phyloP scores from a whole-genome alignment of 1,140 invertebrate genomes.

The Papilio aristodemus region DNA sequence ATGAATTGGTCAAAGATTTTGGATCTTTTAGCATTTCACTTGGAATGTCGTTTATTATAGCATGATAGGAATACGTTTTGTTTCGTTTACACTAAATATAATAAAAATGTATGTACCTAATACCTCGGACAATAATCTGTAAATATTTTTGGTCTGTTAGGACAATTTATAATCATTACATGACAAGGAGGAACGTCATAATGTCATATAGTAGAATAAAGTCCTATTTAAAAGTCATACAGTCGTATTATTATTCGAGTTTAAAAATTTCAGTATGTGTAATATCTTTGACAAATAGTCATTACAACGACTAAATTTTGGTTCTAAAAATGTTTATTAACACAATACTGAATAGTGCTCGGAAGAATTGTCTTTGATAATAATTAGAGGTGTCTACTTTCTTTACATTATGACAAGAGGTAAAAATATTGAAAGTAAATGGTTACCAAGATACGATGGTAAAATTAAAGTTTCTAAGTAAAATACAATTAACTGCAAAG shows the following conservation, averaged over 20 bases:
- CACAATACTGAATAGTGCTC: not conserved
- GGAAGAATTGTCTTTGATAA: slow-evolving; percentile 9
- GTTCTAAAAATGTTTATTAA: slow-evolving; percentile 5
- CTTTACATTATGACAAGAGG: slow-evolving; percentile 4
- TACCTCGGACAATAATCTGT: too few relatives aligned
- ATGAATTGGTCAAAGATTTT: too few relatives aligned
- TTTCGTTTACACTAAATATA: too few relatives aligned
- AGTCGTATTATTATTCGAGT: slow-evolving; percentile 13
- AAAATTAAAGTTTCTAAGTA: slow-evolving; percentile 15
- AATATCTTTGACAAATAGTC: not conserved
- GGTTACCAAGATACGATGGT: slow-evolving; percentile 13
- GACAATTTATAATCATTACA: not conserved
- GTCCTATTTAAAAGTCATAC: slow-evolving; percentile 11
- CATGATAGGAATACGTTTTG: too few relatives aligned
- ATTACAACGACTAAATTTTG: slow-evolving; percentile 4
- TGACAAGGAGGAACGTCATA: not conserved
- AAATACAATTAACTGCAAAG: not conserved
- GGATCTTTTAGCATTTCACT: too few relatives aligned
- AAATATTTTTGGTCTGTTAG: not conserved
- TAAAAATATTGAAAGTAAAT: not conserved
- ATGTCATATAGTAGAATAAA: slow-evolving; percentile 8
- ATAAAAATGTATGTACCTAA: too few relatives aligned
- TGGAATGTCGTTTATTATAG: too few relatives aligned
- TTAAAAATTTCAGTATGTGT: slow-evolving; percentile 22
- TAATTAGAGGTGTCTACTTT: slow-evolving; percentile 11